Conservation (phyloP, 2,113 vertebrate species). For the Eulemur rufifrons region DNA sequence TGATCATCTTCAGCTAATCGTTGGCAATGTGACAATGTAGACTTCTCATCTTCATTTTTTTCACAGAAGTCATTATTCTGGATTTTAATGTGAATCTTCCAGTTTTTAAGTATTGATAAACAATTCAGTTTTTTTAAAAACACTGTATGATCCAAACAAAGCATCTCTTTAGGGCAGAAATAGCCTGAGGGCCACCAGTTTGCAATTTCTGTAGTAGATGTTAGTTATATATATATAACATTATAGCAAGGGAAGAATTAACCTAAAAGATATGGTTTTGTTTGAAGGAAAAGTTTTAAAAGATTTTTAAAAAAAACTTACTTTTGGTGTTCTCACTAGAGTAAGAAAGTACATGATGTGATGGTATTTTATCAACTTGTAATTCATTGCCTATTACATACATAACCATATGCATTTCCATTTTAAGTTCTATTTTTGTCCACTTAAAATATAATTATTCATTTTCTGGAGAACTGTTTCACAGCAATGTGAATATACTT, state of each 20-base stretch:
- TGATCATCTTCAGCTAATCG: not conserved
- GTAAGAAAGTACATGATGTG: not conserved
- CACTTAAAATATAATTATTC: not conserved
- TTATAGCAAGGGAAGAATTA: not conserved
- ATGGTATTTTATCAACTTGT: not conserved
- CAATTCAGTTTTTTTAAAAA: not conserved
- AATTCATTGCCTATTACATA: not conserved
- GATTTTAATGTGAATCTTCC: constrained; percentile 19
- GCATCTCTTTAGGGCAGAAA: not conserved
- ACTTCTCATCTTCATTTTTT: not conserved
- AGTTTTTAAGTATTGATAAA: not conserved
- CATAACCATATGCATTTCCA: not conserved
- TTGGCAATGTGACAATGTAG: not conserved
- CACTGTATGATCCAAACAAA: not conserved
- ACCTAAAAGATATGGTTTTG: not conserved
- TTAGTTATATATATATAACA: not conserved
- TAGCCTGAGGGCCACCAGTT: not conserved
- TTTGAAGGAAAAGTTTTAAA: constrained; percentile 5
- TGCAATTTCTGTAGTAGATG: not conserved
- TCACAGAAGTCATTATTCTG: not conserved
- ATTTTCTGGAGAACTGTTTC: not conserved
- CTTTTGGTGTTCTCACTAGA: not conserved
- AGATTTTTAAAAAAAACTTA: not conserved
- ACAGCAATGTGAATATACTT: not conserved
- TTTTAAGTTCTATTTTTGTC: not conserved